phyloP scores from a whole-genome alignment of 2,113 vertebrate genomes.

The Tetrao urogallus region DNA sequence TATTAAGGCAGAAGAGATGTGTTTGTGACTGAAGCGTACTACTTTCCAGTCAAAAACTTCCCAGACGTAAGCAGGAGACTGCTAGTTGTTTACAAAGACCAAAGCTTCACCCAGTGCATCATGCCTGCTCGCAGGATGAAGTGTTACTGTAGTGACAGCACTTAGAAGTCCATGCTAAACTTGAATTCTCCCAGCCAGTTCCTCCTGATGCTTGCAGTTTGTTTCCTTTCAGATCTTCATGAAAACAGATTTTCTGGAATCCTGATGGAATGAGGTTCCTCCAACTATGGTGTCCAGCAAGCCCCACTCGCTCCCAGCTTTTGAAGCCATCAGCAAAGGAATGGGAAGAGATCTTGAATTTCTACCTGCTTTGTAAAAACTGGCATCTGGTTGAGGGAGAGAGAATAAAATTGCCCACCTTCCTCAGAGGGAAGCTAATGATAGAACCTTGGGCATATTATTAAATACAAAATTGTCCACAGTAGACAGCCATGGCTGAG shows the following conservation, averaged over 20 bases:
- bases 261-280: not conserved
- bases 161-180: not conserved
- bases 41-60: not conserved
- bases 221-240: not conserved
- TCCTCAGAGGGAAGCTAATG: not conserved
- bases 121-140: not conserved
- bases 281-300: not conserved
- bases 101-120: not conserved
- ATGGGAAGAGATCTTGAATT: not conserved
- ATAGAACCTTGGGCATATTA: not conserved
- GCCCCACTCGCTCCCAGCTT: not conserved
- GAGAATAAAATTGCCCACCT: not conserved
- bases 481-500: not conserved
- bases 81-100: not conserved
- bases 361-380: not conserved
- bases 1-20: not conserved
- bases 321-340: not conserved
- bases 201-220: not conserved
- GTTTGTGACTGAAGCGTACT: fast-evolving
- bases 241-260: not conserved
- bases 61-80: not conserved
- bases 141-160: not conserved
- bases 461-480: not conserved
- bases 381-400: not conserved
- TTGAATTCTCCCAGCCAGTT: not conserved